A percentile compares a stretch with the other conserved stretches of the same genome.
phyloP scores from a whole-genome alignment of 1,140 invertebrate genomes.

The Heliothis subflexa region DNA sequence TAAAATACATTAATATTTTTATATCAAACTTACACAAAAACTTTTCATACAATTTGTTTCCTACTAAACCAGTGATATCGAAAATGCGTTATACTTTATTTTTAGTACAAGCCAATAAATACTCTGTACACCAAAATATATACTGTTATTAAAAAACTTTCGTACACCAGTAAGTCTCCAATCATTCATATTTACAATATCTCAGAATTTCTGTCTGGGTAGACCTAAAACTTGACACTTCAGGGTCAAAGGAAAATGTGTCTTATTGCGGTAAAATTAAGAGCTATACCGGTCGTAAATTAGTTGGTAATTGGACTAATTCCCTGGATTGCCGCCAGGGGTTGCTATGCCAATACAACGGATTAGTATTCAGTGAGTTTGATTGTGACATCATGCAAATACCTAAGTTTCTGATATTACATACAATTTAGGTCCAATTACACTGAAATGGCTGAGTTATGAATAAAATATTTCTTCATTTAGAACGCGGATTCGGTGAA shows the following conservation, averaged over 20 bases:
- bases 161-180: neutral
- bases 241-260: neutral
- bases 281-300: constrained; percentile 4
- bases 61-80: too few species aligned
- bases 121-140: neutral
- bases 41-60: too few species aligned
- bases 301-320: constrained; percentile 15
- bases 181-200: constrained; percentile 18
- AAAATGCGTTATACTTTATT: too few species aligned
- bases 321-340: constrained; percentile 12
- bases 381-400: constrained; percentile 5
- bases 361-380: constrained; percentile 11
- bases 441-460: neutral
- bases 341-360: neutral
- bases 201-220: neutral
- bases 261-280: neutral
- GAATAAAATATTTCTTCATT: neutral
- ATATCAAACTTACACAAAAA: too few species aligned
- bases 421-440: constrained; percentile 16
- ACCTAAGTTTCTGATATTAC: neutral
- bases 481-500: neutral
- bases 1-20: too few species aligned
- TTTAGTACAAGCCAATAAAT: too few species aligned
- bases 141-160: neutral
- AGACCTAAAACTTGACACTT: neutral